Percentiles rank a stretch among this genome's conserved stretches.
These are phyloP conservation scores for Coenobita brevimanus DNA, from an alignment of 1,140 invertebrate genomes.

Conservation along the genomic window DNA sequence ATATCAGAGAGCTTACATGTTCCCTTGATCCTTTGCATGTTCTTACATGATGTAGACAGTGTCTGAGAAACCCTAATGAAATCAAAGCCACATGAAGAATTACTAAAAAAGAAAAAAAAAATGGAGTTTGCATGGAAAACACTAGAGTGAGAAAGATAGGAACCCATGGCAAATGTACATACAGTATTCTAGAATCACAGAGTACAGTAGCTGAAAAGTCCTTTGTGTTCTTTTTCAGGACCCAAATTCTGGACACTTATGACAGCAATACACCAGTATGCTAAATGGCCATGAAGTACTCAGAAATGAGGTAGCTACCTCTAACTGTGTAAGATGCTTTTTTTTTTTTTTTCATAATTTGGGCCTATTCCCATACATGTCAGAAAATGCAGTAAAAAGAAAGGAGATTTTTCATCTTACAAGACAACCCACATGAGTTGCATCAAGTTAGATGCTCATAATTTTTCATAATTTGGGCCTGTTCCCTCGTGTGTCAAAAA, in stretches of 20 bases:
- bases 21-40: slow-evolving; percentile 14
- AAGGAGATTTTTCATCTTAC: too few species aligned
- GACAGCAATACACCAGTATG: not conserved
- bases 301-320: not conserved
- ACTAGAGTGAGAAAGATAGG: not conserved
- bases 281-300: not conserved
- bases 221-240: slow-evolving; percentile 16
- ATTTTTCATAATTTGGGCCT: slow-evolving; percentile 37
- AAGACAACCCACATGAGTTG: too few species aligned
- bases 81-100: too few species aligned
- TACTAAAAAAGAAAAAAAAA: too few species aligned
- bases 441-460: not conserved
- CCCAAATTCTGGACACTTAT: slow-evolving; percentile 47
- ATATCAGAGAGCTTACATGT: not conserved
- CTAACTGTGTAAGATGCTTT: not conserved
- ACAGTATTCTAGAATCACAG: too few species aligned
- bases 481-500: slow-evolving; percentile 16
- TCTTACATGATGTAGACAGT: not conserved
- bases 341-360: slow-evolving; percentile 24
- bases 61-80: not conserved
- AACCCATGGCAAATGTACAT: slow-evolving; percentile 26
- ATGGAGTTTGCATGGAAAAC: not conserved
- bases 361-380: slow-evolving; percentile 23
- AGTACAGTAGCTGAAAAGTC: too few species aligned
- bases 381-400: too few species aligned